Conservation (phyloP, 2,113 vertebrate species). For the Lota lota region DNA sequence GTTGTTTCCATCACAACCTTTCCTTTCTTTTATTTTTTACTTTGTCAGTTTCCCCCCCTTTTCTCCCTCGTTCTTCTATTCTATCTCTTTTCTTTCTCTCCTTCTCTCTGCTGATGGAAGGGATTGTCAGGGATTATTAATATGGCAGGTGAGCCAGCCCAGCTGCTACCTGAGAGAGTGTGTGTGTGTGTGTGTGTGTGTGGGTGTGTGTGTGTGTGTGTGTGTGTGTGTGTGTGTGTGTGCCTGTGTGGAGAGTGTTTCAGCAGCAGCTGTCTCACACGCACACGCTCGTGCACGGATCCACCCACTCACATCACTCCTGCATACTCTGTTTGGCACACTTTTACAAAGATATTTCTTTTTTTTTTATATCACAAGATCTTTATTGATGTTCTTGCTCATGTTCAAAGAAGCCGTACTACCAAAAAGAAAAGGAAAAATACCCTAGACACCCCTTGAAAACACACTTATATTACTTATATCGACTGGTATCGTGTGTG, state of each 20-base stretch:
- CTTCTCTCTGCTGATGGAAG: constrained; percentile 66
- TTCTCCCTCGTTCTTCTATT: constrained; percentile 52
- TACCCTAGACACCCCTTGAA: too few species aligned
- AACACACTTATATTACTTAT: too few species aligned
- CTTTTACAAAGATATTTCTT: constrained; percentile 6
- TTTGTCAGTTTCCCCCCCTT: constrained; percentile 5
- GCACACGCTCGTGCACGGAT: constrained; percentile 49
- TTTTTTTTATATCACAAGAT: background rate
- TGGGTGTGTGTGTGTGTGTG: constrained; percentile 11
- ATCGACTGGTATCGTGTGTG: too few species aligned
- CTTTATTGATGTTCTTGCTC: too few species aligned
- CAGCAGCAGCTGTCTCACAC: constrained; percentile 66
- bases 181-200: constrained; percentile 17
- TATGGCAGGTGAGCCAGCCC: constrained; percentile 73
- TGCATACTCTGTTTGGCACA: background rate
- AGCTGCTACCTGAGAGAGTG: constrained; percentile 70
- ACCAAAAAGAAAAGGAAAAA: too few species aligned
- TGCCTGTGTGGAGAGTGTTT: constrained; percentile 16
- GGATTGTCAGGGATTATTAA: constrained; percentile 72
- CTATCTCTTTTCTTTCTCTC: constrained; percentile 40
- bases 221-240: constrained; percentile 9
- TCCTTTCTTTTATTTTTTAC: constrained; percentile 7
- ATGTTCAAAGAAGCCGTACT: too few species aligned
- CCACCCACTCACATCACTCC: constrained; percentile 22
- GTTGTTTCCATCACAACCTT: constrained; percentile 11